A percentile compares a stretch with the other conserved stretches of the same genome.
phyloP scores from a whole-genome alignment of 1,140 invertebrate species.

The Drosophila oshimai region DNA sequence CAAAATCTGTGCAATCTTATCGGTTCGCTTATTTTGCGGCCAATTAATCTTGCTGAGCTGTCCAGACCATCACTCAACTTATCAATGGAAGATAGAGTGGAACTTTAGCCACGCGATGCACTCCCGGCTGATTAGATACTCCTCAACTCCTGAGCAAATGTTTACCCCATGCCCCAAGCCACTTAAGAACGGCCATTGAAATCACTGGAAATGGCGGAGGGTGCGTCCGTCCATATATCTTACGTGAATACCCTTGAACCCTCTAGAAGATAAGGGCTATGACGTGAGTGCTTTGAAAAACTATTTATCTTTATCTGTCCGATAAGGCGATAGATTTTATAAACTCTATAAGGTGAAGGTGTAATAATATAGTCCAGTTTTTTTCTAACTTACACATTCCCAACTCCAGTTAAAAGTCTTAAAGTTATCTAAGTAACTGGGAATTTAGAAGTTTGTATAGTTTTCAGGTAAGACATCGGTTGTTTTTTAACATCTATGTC shows the following conservation, averaged over 20 bases:
- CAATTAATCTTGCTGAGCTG: constrained; percentile 38
- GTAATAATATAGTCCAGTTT: not conserved
- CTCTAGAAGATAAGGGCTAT: not conserved
- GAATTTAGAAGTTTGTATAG: too few species aligned
- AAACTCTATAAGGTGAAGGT: too few species aligned
- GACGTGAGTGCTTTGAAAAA: not conserved
- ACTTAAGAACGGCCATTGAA: constrained; percentile 20
- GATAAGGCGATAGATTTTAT: too few species aligned
- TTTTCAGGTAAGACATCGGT: too few species aligned
- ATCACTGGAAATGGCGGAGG: not conserved
- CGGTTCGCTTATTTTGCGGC: not conserved
- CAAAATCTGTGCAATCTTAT: constrained; percentile 10
- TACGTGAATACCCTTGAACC: not conserved
- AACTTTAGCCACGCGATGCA: constrained; percentile 31
- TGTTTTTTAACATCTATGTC: too few species aligned
- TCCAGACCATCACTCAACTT: constrained; percentile 13
- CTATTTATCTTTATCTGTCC: not conserved
- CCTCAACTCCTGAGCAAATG: constrained; percentile 5
- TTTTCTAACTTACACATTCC: not conserved
- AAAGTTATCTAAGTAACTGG: too few species aligned
- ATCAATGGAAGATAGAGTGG: constrained; percentile 38
- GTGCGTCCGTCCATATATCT: not conserved
- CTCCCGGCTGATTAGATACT: constrained; percentile 48
- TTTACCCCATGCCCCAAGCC: constrained; percentile 11
- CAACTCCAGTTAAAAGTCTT: too few species aligned